Percentiles rank a stretch among this genome's conserved stretches.
Evolutionary conservation across 2,797 vertebrate genomes (phyloP).

Genomic region (Mallotus villosus): DNA sequence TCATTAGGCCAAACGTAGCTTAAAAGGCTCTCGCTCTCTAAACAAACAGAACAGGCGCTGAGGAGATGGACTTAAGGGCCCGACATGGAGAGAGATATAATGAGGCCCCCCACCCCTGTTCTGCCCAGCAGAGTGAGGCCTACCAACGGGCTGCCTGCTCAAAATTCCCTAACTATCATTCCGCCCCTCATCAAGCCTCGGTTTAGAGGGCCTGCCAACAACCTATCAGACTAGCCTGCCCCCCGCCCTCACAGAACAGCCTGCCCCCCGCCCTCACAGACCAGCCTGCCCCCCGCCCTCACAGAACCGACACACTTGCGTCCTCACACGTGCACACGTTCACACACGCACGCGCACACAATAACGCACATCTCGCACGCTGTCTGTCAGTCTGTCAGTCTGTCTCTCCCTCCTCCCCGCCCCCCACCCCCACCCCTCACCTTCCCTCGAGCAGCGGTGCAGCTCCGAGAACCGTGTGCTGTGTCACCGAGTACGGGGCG

Average conservation of each 20-base stretch:
- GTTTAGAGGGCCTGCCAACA: constrained; percentile 28
- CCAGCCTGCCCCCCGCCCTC: constrained; percentile 3
- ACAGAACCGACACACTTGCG: constrained; percentile 20
- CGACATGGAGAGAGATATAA: constrained; percentile 80
- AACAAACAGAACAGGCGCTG: constrained; percentile 76
- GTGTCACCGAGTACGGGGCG: constrained; percentile 21
- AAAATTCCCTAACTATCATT: constrained; percentile 48
- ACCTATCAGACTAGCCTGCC: constrained; percentile 50
- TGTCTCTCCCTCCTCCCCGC: not conserved
- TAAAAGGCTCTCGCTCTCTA: constrained; percentile 78
- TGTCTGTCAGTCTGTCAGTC: not conserved
- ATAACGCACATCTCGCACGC: constrained; percentile 1
- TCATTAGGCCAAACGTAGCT: constrained; percentile 78
- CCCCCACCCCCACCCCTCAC: too few relatives aligned
- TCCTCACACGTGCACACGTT: not conserved
- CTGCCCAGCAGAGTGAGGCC: constrained; percentile 50
- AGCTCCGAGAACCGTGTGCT: constrained; percentile 9
- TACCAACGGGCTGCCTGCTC: constrained; percentile 58
- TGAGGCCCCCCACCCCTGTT: constrained; percentile 62
- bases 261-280: not conserved
- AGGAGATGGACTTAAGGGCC: constrained; percentile 75
- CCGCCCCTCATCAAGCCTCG: constrained; percentile 27
- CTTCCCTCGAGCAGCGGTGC: not conserved
- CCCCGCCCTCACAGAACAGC: constrained; percentile 10
- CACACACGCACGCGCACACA: constrained; percentile 26